Evolutionary conservation across 2,113 vertebrate genomes (phyloP).

Genomic region (Ia io): DNA sequence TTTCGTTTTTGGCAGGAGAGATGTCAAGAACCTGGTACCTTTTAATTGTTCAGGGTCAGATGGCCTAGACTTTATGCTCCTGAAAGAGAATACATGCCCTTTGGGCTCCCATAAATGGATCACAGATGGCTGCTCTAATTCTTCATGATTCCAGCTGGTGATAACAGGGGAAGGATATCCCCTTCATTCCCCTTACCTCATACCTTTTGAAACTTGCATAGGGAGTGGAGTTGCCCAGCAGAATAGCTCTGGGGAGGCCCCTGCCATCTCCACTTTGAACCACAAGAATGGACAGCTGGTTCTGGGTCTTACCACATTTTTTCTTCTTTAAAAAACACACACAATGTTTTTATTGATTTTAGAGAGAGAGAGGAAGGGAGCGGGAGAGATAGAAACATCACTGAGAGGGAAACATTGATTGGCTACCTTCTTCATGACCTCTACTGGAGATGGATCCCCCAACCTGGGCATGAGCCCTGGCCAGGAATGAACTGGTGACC

Average conservation of each 20-base stretch:
- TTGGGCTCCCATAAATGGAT: neutral
- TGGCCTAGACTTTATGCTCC: neutral
- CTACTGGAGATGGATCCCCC: no score
- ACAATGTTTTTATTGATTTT: no score
- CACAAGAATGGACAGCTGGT: neutral
- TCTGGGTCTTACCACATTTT: neutral
- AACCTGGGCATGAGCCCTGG: no score
- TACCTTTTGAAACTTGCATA: neutral
- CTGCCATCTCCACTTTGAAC: neutral
- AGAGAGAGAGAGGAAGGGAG: no score
- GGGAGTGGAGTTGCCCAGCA: neutral
- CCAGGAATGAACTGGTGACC: no score
- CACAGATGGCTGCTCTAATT: neutral
- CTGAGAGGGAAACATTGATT: no score
- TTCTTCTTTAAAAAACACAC: no score
- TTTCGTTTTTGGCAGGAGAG: neutral
- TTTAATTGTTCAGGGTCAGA: neutral
- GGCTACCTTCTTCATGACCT: no score
- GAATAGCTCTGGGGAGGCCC: neutral
- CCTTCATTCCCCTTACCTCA: neutral
- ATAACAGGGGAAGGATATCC: neutral
- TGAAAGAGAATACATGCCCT: neutral
- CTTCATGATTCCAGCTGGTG: neutral
- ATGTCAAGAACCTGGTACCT: neutral
- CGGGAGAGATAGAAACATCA: no score